A percentile compares a stretch with the other conserved stretches of the same genome.
These are phyloP conservation scores for Melanaphis sacchari DNA, from an alignment of 1,140 invertebrate genomes.

Conservation along the genomic window DNA sequence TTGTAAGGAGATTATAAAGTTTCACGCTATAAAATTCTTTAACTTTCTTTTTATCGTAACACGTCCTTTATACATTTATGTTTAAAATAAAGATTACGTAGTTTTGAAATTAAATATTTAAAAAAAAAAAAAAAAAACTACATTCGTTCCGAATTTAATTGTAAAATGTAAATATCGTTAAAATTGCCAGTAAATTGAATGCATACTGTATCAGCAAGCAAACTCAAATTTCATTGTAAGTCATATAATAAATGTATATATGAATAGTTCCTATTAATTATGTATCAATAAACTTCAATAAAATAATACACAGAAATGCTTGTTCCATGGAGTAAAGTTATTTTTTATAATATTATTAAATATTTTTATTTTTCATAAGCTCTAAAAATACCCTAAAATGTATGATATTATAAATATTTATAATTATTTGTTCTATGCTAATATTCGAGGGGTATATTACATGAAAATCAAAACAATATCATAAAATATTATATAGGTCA, in stretches of 20 bases:
- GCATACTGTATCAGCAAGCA: no score
- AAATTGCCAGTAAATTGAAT: neutral
- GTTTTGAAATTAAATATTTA: neutral
- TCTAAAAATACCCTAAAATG: neutral
- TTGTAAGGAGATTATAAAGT: neutral
- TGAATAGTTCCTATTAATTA: neutral
- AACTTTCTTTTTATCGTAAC: neutral
- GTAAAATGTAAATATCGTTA: neutral
- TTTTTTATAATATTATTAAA: neutral
- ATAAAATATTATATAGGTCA: no score
- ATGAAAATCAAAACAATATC: no score
- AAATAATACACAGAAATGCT: neutral
- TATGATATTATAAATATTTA: neutral
- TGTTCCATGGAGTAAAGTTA: neutral
- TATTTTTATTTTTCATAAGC: neutral
- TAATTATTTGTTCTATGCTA: neutral
- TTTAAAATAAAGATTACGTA: neutral
- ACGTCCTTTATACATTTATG: neutral
- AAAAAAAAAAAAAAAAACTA: neutral
- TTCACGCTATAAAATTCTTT: neutral
- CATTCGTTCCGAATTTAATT: neutral
- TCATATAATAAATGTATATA: neutral
- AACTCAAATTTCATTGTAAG: neutral
- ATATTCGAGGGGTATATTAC: neutral
- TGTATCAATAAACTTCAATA: neutral